These are phyloP conservation scores for Lithobius niger DNA, from an alignment of 1,140 invertebrate species.

Conservation along the genomic window DNA sequence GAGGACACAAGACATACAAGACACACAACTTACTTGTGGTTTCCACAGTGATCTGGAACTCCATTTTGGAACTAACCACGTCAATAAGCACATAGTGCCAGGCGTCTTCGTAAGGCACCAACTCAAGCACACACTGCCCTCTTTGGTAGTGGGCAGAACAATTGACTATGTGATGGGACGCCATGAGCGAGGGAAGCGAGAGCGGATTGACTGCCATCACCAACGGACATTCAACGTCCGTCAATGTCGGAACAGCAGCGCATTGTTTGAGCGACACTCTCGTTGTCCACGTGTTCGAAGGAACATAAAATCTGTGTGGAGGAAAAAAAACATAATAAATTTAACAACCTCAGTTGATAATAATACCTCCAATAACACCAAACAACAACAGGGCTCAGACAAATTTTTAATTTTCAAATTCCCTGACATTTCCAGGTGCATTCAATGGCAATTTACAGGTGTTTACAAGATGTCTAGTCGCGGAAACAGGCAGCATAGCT, in stretches of 20 bases:
- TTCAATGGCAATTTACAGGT: too few species aligned
- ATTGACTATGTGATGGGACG: conserved; percentile 6
- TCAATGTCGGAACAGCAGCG: not conserved
- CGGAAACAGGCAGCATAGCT: too few species aligned
- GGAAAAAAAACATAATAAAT: too few species aligned
- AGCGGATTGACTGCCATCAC: conserved; percentile 1
- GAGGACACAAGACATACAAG: too few species aligned
- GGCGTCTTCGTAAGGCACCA: conserved; percentile 16
- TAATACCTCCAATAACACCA: too few species aligned
- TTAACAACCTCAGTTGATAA: too few species aligned
- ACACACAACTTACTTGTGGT: conserved; percentile 5
- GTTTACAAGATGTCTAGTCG: too few species aligned
- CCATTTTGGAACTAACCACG: not conserved
- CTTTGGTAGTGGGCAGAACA: conserved; percentile 7
- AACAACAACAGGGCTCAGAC: too few species aligned
- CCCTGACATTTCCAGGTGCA: too few species aligned
- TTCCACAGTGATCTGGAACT: conserved; percentile 14
- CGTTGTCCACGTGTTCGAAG: conserved; percentile 32
- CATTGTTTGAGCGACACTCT: conserved; percentile 8
- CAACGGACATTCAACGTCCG: conserved; percentile 8
- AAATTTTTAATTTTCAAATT: too few species aligned
- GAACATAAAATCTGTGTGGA: conserved; percentile 37
- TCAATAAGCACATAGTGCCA: conserved; percentile 19
- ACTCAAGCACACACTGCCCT: conserved; percentile 12
- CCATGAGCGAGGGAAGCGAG: not conserved